Evolutionary conservation across 2,888 invertebrate genomes (phyloP), one percentile per base, ranked within the genome.

Genomic region (Achlya flavicornis): DNA sequence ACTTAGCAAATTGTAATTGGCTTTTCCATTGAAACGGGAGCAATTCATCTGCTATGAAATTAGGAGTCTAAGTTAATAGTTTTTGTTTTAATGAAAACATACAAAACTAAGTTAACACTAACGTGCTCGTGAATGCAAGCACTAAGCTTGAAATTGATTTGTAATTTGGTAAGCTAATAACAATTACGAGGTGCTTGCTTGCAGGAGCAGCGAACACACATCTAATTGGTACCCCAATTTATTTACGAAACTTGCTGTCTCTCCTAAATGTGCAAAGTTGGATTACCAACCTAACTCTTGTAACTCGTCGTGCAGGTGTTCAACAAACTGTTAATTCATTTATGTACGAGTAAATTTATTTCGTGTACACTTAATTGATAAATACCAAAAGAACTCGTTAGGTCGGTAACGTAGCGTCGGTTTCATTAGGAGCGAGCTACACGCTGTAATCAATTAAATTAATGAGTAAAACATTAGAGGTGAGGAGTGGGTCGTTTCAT

Each of bases 321-420:
- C 77, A 53, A 74, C 80, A 78, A 79, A 84, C 80, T 83, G 84
- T 85, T 87, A 87, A 88, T 89, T 87, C 88, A 90, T 89, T 84
- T 82, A 86, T 78, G 76, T 79, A 80, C 73, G 74, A 71, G 73
- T 67, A 66, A 81, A 86, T 87, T 83, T 85, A 85, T 88, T 81
- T 80, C 77, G 74, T 77, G 79, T 81, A 79, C 78, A 72, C 73
- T 80, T 83, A 82, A 88, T 86, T 87, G 83, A 86, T 86, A 84
- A 87, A 85, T 83, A 85, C 81, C 79, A 75, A 82, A 83, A 81
- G 77, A 75, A 77, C 74, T 70, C 71, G 70, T 78, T 77, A 75
- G 64, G 73, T 70, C 69, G 69, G 66, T 64, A 64, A 66, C 63
- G 65, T 65, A 69, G 73, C 70, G 69, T 77, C 73, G 83, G 79